These are phyloP conservation scores for Kryptolebias marmoratus DNA, from an alignment of 2,113 vertebrate species.

Conservation along the genomic window DNA sequence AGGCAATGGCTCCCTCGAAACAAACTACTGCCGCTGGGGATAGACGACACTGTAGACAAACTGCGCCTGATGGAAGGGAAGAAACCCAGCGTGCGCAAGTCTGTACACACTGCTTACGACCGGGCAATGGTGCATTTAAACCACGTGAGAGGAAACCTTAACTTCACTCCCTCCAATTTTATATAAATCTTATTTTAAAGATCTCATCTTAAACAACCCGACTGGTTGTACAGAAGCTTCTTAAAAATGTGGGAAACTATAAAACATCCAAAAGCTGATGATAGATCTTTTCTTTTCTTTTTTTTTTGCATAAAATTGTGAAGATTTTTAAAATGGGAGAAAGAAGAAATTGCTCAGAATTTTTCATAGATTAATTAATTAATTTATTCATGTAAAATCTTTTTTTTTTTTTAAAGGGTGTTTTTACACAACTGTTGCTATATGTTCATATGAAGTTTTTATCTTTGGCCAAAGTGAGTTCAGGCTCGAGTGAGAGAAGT, in stretches of 20 bases:
- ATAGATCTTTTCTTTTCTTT: slow-evolving; percentile 38
- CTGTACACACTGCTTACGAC: slow-evolving; percentile 95
- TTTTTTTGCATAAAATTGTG: slow-evolving; percentile 43
- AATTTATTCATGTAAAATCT: slow-evolving; percentile 21
- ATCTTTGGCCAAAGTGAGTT: slow-evolving; percentile 69
- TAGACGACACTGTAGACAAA: slow-evolving; percentile 95
- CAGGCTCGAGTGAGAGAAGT: slow-evolving; percentile 36
- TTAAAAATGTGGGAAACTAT: slow-evolving; percentile 17
- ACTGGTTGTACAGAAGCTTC: slow-evolving; percentile 39
- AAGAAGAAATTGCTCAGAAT: slow-evolving; percentile 32
- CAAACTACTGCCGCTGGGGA: slow-evolving; percentile 90
- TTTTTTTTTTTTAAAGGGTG: slow-evolving; percentile 27
- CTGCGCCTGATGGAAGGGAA: slow-evolving; percentile 95
- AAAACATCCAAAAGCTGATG: slow-evolving; percentile 6
- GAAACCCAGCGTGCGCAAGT: slow-evolving; percentile 96
- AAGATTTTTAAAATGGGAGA: slow-evolving; percentile 39
- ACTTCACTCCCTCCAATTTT: slow-evolving; percentile 89
- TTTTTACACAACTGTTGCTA: slow-evolving; percentile 70
- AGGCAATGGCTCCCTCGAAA: slow-evolving; percentile 97
- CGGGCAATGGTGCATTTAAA: slow-evolving; percentile 94
- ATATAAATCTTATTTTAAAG: slow-evolving; percentile 79
- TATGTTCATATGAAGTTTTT: slow-evolving; percentile 60
- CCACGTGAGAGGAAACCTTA: slow-evolving; percentile 87
- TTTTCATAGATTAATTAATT: slow-evolving; percentile 54
- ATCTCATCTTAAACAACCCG: slow-evolving; percentile 38